phyloP scores from a whole-genome alignment of 2,113 vertebrate species.

The Hippolais icterina region DNA sequence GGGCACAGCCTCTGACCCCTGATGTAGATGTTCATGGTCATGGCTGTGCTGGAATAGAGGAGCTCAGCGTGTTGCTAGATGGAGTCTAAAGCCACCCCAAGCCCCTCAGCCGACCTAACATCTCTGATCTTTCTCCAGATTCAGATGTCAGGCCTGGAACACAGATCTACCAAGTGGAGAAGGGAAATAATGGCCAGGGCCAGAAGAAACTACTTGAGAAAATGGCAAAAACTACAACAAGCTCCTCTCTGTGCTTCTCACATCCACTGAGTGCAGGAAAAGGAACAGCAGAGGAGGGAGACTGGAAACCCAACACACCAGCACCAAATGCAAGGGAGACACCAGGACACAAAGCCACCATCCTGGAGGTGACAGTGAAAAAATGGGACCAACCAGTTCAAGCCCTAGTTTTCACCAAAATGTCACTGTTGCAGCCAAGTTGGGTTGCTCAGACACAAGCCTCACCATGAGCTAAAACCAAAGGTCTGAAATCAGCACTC shows the following conservation, averaged over 20 bases:
- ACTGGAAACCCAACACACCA: neutral
- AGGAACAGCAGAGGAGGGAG: neutral
- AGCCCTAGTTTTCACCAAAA: neutral
- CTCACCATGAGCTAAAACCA: neutral
- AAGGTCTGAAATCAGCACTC: neutral
- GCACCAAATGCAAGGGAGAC: fast-evolving
- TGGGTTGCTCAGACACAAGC: neutral
- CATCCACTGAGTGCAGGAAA: fast-evolving
- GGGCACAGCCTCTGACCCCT: neutral
- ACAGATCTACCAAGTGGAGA: neutral
- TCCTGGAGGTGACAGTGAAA: neutral
- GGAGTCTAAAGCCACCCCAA: neutral
- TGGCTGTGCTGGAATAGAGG: neutral
- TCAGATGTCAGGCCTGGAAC: neutral
- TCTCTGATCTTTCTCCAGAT: neutral
- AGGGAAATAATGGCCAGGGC: neutral
- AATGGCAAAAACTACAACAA: neutral
- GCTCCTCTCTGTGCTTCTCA: neutral
- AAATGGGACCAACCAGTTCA: neutral
- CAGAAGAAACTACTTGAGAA: neutral
- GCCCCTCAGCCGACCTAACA: neutral
- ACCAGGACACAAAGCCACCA: neutral
- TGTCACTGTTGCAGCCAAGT: neutral
- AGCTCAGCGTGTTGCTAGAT: neutral
- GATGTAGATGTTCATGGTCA: neutral